Base-by-base conservation (phyloP, 1,140 invertebrate species). In the Cheumatopsyche charites region DNA sequence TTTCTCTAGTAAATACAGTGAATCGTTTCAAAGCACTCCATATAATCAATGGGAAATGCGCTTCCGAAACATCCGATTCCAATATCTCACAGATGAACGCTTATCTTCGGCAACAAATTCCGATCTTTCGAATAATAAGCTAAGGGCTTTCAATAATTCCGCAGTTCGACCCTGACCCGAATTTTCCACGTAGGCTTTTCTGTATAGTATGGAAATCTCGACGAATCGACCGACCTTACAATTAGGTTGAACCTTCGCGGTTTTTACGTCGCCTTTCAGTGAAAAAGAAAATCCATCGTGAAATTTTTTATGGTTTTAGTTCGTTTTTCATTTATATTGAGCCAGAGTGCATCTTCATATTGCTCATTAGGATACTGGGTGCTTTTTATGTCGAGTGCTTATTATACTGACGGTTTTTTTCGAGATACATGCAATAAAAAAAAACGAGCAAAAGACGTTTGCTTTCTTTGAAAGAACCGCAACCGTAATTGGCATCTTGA, bases 141-240 rank as follows among this genome's bases (percentile, higher is more conserved):
- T 52, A 5, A 17, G 29, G n/a, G 47, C 47, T 52, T 52, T 52
- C 15, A 52, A 52, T 52, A 52, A 52, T 52, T 52, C 19, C 15
- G 9, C 29, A 17, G 15, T 52, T 7, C 47, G 7, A 17, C 47
- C 47, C 19, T 52, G 19, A 52, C 47, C 47, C 47, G 15, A 52
- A 52, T 52, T 17, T 17, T 52, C 47, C 13, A 17, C 9, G 6
- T 52, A 6, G 6, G 19, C 47, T 15, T 17, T 45, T n/a, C 3
- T 9, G 29, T 36, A 36, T 36, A 36, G 29, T 36, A 4, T 36
- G 3, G 29, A 36, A 36, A 36, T 36, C 29, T 36, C 29, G 9
- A 4, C 29, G 29, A 36, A 36, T 36, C 29, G 29, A 9, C 9
- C 29, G 29, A 36, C 29, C 29, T 36, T 36, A 9, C 29, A 36